Evolutionary conservation across 2,113 vertebrate species (phyloP).

Genomic region (Notarius quadriscutis): DNA sequence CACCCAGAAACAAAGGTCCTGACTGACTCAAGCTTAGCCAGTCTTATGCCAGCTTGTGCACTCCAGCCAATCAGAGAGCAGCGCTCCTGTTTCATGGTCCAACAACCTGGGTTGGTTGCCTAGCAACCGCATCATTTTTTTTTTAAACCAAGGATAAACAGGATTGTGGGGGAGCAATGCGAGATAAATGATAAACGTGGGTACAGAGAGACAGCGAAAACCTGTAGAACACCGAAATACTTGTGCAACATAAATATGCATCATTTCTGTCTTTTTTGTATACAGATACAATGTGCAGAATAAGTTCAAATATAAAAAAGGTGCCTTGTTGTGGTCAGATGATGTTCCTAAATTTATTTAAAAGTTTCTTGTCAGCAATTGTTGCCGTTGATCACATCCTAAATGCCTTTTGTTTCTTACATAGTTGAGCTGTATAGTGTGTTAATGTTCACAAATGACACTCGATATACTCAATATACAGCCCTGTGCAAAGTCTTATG

Average conservation of each 20-base stretch:
- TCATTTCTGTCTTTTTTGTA: not conserved
- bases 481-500: no score
- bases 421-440: not conserved
- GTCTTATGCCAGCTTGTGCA: constrained; percentile 19
- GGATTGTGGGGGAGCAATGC: constrained; percentile 28
- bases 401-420: not conserved
- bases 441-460: not conserved
- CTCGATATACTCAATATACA: no score
- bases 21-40: constrained; percentile 33
- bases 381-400: not conserved
- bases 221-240: not conserved
- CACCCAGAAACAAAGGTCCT: constrained; percentile 26
- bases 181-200: constrained; percentile 4
- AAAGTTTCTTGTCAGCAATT: not conserved
- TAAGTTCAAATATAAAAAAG: not conserved
- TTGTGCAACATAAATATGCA: not conserved
- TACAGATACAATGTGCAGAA: not conserved
- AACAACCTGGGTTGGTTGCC: constrained; percentile 44
- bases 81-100: not conserved
- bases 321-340: not conserved
- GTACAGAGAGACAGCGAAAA: constrained; percentile 33
- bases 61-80: constrained; percentile 41
- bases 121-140: constrained; percentile 52
- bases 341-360: not conserved
- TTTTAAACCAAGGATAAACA: not conserved